A percentile compares a stretch with the other conserved stretches of the same genome.
Evolutionary conservation across 2,888 invertebrate species (phyloP).

Genomic region (Caradrina kadenii): DNA sequence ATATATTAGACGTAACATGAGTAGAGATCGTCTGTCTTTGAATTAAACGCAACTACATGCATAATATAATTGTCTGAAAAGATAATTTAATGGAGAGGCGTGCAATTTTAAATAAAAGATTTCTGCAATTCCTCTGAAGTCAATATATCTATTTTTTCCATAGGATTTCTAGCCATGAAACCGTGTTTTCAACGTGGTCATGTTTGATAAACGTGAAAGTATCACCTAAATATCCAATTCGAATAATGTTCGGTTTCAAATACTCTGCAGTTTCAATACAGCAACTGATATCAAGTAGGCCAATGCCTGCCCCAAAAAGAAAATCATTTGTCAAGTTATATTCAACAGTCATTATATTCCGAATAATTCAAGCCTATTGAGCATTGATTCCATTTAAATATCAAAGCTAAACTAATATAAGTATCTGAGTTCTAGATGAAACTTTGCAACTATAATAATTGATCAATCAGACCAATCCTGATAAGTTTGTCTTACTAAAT

Average conservation of each 20-base stretch:
- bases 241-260: background rate
- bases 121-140: background rate
- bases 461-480: slow-evolving; percentile 52
- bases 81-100: too few species aligned
- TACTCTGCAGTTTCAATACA: too few species aligned
- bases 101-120: background rate
- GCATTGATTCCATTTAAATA: slow-evolving; percentile 14
- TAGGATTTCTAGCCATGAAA: background rate
- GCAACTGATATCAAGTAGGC: too few species aligned
- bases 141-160: background rate
- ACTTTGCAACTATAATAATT: slow-evolving; percentile 51
- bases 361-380: background rate
- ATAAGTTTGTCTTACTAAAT: slow-evolving; percentile 48
- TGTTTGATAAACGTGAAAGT: background rate
- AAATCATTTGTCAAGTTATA: background rate
- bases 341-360: background rate
- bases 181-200: background rate
- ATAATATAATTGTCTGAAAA: too few species aligned
- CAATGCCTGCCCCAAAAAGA: background rate
- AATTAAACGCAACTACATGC: too few species aligned
- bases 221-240: background rate
- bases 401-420: slow-evolving; percentile 8
- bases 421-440: slow-evolving; percentile 20
- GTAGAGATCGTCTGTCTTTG: too few species aligned
- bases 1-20: too few species aligned